These are phyloP conservation scores for Saccopteryx bilineata DNA, from an alignment of 2,113 vertebrate species.

Conservation along the genomic window DNA sequence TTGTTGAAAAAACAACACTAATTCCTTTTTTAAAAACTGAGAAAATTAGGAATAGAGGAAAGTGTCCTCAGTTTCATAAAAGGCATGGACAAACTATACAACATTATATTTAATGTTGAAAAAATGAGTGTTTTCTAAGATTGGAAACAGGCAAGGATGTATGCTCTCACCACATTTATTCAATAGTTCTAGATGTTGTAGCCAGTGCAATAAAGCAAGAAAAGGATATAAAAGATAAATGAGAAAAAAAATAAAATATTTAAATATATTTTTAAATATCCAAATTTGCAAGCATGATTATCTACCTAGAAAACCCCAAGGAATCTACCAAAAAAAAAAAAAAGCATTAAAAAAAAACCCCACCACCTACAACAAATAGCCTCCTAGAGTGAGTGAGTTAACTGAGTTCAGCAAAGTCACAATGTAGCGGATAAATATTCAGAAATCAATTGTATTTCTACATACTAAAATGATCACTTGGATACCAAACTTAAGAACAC, in stretches of 20 bases:
- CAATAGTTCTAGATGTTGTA: neutral
- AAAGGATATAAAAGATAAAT: neutral
- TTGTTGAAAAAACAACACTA: neutral
- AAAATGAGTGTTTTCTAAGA: neutral
- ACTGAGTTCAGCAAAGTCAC: neutral
- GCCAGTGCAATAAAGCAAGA: neutral
- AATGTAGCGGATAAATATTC: neutral
- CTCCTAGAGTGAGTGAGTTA: neutral
- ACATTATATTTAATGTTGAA: neutral
- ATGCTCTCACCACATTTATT: neutral
- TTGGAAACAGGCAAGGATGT: neutral
- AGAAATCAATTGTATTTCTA: neutral
- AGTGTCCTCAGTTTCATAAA: neutral
- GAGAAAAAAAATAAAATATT: neutral
- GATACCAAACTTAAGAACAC: neutral
- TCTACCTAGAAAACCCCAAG: neutral
- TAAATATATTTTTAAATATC: no score
- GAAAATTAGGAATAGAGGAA: neutral
- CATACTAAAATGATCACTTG: neutral
- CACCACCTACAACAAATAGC: no score
- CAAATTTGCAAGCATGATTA: neutral
- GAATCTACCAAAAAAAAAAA: neutral
- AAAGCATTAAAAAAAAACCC: neutral
- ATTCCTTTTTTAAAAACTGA: neutral
- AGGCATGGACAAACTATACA: neutral